A percentile compares a stretch with the other conserved stretches of the same genome.
Evolutionary conservation across 2,113 vertebrate genomes (phyloP).

Genomic region (Mola mola): DNA sequence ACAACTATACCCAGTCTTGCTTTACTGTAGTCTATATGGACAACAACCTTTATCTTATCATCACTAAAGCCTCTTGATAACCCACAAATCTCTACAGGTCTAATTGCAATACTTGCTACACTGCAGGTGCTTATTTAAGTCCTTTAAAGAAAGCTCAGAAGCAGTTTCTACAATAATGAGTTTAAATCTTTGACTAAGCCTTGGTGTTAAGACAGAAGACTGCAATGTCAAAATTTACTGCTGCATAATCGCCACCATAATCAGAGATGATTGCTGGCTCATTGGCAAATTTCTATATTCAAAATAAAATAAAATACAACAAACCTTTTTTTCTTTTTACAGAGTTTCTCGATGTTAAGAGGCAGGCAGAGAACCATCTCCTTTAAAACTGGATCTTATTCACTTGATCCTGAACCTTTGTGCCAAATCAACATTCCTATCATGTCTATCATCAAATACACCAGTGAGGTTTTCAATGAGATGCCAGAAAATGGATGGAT

Average conservation of each 20-base stretch:
- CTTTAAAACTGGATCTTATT: too few species aligned
- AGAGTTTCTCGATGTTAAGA: too few species aligned
- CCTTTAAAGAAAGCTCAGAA: too few species aligned
- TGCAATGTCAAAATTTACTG: slow-evolving; percentile 13
- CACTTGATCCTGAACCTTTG: not conserved
- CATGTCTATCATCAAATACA: slow-evolving; percentile 5
- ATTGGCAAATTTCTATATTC: not conserved
- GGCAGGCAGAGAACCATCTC: too few species aligned
- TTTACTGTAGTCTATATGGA: not conserved
- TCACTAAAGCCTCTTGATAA: not conserved
- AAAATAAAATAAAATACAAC: too few species aligned
- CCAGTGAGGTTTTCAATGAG: slow-evolving; percentile 9
- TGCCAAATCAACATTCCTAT: slow-evolving; percentile 3
- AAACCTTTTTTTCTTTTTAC: too few species aligned
- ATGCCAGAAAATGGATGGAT: not conserved
- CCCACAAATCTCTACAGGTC: not conserved
- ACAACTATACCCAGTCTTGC: slow-evolving; percentile 8
- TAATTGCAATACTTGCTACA: not conserved
- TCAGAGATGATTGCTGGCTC: slow-evolving; percentile 1
- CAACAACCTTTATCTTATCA: too few species aligned
- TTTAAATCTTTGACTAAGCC: not conserved
- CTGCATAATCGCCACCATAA: slow-evolving; percentile 21
- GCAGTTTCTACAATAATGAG: slow-evolving; percentile 6
- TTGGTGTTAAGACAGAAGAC: not conserved
- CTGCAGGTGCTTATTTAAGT: not conserved